These are phyloP conservation scores for Fopius arisanus DNA, from an alignment of 1,140 invertebrate species.

Conservation along the genomic window DNA sequence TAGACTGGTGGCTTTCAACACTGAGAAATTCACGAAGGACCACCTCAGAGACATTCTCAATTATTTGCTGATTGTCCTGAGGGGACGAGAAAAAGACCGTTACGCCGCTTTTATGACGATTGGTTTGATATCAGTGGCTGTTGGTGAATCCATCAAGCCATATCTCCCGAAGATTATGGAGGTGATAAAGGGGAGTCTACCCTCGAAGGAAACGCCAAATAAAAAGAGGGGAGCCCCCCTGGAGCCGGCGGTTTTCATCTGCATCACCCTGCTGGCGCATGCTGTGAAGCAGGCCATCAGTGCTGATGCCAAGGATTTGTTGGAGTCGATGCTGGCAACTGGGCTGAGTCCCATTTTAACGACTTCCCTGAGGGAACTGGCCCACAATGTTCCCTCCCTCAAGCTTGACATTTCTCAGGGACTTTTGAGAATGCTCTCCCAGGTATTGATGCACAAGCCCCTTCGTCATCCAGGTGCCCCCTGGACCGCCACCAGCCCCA, in stretches of 20 bases:
- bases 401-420: conserved; percentile 93
- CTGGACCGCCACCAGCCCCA: conserved; percentile 59
- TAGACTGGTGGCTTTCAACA: conserved; percentile 92
- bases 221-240: conserved; percentile 75
- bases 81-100: conserved; percentile 82
- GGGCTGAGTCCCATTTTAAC: conserved; percentile 91
- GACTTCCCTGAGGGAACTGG: conserved; percentile 88
- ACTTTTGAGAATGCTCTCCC: conserved; percentile 83
- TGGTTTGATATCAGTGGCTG: conserved; percentile 90
- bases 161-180: conserved; percentile 89
- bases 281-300: conserved; percentile 81
- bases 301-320: conserved; percentile 81
- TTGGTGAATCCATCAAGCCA: conserved; percentile 81
- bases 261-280: conserved; percentile 91
- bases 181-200: conserved; percentile 81
- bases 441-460: conserved; percentile 89
- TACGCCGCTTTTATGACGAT: conserved; percentile 88
- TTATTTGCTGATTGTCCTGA: conserved; percentile 79
- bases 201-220: conserved; percentile 77
- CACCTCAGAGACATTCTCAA: conserved; percentile 80
- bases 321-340: conserved; percentile 92
- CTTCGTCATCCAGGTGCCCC: conserved; percentile 81
- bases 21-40: conserved; percentile 79
- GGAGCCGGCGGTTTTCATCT: conserved; percentile 93
- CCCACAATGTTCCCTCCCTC: conserved; percentile 85